Percentiles rank a stretch among this genome's conserved stretches.
These are phyloP conservation scores for Salpingus planirostris DNA, from an alignment of 2,888 invertebrate genomes.

Conservation along the genomic window DNA sequence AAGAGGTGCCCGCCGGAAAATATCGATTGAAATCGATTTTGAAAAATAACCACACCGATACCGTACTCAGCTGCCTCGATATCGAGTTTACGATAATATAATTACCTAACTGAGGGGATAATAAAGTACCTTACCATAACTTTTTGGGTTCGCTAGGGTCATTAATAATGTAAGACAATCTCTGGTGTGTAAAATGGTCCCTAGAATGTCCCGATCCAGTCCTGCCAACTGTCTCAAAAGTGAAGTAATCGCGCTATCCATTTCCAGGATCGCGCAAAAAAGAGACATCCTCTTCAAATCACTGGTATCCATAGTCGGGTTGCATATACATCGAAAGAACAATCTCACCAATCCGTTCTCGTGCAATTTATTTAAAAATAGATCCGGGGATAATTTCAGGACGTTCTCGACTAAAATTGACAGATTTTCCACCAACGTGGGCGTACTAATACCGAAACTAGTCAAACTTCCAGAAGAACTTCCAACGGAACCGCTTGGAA, in stretches of 20 bases:
- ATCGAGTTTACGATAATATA: slow-evolving; percentile 12
- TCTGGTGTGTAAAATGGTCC: slow-evolving; percentile 40
- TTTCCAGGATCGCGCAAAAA: slow-evolving; percentile 44
- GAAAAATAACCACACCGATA: slow-evolving; percentile 13
- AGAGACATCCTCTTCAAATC: slow-evolving; percentile 37
- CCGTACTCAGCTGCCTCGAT: slow-evolving; percentile 17
- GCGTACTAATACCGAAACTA: too few relatives aligned
- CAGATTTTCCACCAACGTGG: too few relatives aligned
- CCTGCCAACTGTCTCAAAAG: slow-evolving; percentile 40
- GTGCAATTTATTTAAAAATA: too few relatives aligned
- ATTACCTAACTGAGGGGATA: slow-evolving; percentile 7
- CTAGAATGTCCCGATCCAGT: slow-evolving; percentile 36
- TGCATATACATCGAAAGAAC: slow-evolving; percentile 21
- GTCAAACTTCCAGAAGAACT: too few relatives aligned
- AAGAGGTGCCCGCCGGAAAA: slow-evolving; percentile 18
- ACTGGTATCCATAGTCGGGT: slow-evolving; percentile 33
- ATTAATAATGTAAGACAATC: slow-evolving; percentile 43
- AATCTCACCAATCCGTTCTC: too few relatives aligned
- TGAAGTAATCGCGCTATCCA: slow-evolving; percentile 43
- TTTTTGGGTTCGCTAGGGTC: slow-evolving; percentile 38
- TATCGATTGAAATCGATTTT: slow-evolving; percentile 14
- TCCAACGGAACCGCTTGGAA: too few relatives aligned
- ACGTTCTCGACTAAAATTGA: too few relatives aligned
- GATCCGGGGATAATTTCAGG: too few relatives aligned
- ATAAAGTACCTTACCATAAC: slow-evolving; percentile 40